Evolutionary conservation across 2,113 vertebrate species (phyloP), one percentile per base, ranked within the genome.

Genomic region (Pycnonotus jocosus): DNA sequence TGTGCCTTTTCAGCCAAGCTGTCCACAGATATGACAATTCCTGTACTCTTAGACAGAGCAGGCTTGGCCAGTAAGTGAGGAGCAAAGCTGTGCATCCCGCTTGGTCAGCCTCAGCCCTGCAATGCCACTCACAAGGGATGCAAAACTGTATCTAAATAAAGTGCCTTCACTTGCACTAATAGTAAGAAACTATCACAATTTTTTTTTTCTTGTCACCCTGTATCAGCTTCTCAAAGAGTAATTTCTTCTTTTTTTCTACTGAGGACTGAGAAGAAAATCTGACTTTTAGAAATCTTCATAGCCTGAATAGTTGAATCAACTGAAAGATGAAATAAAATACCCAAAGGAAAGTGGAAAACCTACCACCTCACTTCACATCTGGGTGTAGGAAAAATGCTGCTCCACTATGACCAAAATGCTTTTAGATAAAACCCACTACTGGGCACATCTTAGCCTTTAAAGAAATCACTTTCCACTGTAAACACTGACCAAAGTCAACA

Each of bases 401-500:
- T 84, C 47, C 56, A 42, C 40, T 87, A 45, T 7, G 50, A 70
- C 65, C 54, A 70, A 84, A 86, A 84, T 0, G 3, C 78, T 72
- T 87, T 70, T 54, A 90, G 79, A 74, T 20, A 37, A 31, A 94
- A 64, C 38, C 44, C 60, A 60, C 14, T 64, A 45, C 40, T 86
- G 47, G 56, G 64, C 42, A 78, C 37, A 60, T 21, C 88, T 92
- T 25, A 51, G 44, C 19, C 78, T 86, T 92, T 71, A 42, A 77
- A 86, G 47, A 87, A 94, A 92, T 73, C 85, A 23, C 56, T 71
- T 95, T 79, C 71, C 60, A 87, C 80, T 69, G 47, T 40, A 69
- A 93, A 93, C 42, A 81, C 1, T 57, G 35, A 83, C 33, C 35
- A 38, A 25, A 66, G 45, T 54, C 76, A 86, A 45, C 22, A 58